Base-by-base conservation (phyloP, 2,113 vertebrate species). In the Sorex araneus region DNA sequence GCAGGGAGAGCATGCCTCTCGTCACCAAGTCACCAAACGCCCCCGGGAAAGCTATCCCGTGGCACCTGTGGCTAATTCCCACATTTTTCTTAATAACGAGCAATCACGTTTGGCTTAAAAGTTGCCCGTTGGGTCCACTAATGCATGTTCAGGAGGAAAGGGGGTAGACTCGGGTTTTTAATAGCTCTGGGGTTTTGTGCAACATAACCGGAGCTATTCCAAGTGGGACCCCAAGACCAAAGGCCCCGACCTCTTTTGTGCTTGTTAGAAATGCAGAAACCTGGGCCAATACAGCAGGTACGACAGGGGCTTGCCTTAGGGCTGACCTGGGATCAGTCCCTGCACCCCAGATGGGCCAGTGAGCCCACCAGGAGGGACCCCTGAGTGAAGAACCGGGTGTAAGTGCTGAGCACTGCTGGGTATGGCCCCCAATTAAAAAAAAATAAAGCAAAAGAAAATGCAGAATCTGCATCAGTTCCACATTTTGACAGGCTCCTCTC, bases 151-250 rank as follows among this genome's bases (percentile, higher is more conserved):
- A 1, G 3, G 25, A 66, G 25, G 34, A 70, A 57, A 23, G 6
- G 43, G 18, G 60, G 76, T 69, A 66, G 12, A 36, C n/a, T 50
- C 30, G 4, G 30, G 64, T 47, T 47, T 43, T 64, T 5, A 28
- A 70, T 0, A 18, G 66, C 47, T 32, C 45, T 34, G 34, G 45
- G 23, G 54, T 67, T 36, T 13, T 3, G 0, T 0, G 0, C 1
- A 45, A 34, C 45, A 15, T 6, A 3, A 25, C 4, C 18, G 19
- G 8, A 7, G 0, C 54, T 54, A 15, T 50, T 27, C 70, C 10
- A 16, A 30, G 19, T 43, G 67, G 11, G 45, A 28, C 2, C n/a
- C 21, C 54, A 34, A 23, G 7, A 12, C 18, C 4, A 0, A 6
- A 0, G 8, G 25, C 32, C 18, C 32, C 73, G 43, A 40, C 9